Base-by-base conservation (phyloP, 2,113 vertebrate species). In the Coreoperca whiteheadi region DNA sequence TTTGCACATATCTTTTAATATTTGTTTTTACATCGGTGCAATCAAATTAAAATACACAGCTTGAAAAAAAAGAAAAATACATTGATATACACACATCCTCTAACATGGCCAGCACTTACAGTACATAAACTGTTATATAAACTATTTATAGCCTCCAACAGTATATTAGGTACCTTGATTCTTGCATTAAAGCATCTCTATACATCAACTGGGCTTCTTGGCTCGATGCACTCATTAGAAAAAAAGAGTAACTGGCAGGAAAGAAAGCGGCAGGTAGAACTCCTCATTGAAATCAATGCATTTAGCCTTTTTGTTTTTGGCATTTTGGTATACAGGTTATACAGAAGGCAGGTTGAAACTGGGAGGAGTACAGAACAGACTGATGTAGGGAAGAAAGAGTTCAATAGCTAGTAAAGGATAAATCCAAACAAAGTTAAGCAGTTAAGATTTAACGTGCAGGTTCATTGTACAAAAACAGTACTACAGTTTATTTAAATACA, bases 171-270 rank as follows among this genome's bases (percentile, higher is more conserved):
- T 28, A 28, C 50, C n/a, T 57, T 86, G 60, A 80, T 77, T 84
- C 77, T 59, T 79, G 65, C 68, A 87, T 87, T 80, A 81, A 81
- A 86, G 56, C 30, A 56, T 59, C 20, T 82, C 79, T 23, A 78
- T 74, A 64, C 30, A 79, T 84, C 73, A 81, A 61, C 67, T 43
- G 11, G n/a, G 51, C 30, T 76, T 84, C 50, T 64, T 78, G 76
- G 84, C 67, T 53, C 25, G 21, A 39, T 70, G 70, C 43, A 71
- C 50, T 70, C 10, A 66, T 30, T 53, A 67, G 46, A 77, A 68
- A 77, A 68, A 60, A 0, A 7, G 28, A 57, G 63, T 68, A 66
- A 77, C 39, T 59, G 34, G 65, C 34, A 77, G 67, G 59, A 76
- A 57, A 77, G 15, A 9, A 50, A 48, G 73, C 32, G 59, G 48